phyloP scores from a whole-genome alignment of 2,888 invertebrate species.

The Agriotes lineatus region DNA sequence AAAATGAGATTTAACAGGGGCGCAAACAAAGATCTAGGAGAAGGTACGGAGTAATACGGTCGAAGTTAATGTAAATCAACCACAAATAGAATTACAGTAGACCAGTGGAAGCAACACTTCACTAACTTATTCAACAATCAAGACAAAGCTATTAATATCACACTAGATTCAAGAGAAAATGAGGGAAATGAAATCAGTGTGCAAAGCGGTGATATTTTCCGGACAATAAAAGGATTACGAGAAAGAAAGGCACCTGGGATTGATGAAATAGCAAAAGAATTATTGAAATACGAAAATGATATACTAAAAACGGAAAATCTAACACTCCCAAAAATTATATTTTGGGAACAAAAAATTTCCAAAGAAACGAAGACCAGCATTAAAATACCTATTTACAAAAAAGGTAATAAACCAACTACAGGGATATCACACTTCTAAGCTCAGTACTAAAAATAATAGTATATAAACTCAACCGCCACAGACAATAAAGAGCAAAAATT shows the following conservation, averaged over 20 bases:
- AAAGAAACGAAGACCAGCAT: background rate
- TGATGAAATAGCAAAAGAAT: no score
- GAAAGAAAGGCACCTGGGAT: background rate
- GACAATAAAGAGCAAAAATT: background rate
- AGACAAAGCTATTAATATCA: background rate
- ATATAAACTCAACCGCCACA: background rate
- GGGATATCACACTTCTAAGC: background rate
- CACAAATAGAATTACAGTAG: background rate
- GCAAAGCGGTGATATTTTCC: background rate
- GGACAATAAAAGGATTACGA: background rate
- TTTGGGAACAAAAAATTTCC: background rate
- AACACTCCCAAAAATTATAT: background rate
- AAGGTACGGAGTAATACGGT: background rate
- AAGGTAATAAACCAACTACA: background rate
- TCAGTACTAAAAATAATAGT: background rate
- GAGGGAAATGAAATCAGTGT: background rate
- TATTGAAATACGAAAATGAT: background rate
- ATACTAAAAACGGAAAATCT: background rate
- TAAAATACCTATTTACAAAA: background rate
- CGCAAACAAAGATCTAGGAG: background rate
- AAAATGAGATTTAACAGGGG: background rate
- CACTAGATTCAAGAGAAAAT: background rate
- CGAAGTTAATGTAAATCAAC: background rate
- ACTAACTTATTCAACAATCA: background rate
- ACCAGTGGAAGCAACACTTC: background rate